phyloP scores from a whole-genome alignment of 64 coral and sea anemone genomes.

The Actinia tenebrosa region DNA sequence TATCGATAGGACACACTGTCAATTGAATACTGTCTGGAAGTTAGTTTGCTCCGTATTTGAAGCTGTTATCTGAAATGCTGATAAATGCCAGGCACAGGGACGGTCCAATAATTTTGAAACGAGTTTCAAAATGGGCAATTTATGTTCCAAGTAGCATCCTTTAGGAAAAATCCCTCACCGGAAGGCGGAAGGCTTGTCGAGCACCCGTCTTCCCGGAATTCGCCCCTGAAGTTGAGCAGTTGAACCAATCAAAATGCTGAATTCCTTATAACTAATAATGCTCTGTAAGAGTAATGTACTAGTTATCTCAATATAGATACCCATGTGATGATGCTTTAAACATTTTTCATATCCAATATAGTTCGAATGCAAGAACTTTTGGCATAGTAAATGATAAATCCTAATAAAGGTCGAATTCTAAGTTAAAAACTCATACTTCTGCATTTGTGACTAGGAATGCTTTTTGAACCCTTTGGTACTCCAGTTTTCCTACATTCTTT shows the following conservation, averaged over 20 bases:
- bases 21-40: too few relatives aligned
- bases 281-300: background rate
- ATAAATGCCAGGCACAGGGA: too few relatives aligned
- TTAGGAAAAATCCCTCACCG: too few relatives aligned
- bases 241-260: background rate
- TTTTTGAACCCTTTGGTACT: background rate
- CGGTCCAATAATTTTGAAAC: too few relatives aligned
- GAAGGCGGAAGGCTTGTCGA: background rate
- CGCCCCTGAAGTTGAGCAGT: background rate
- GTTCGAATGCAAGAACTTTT: background rate
- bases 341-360: background rate
- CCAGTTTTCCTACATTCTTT: slow-evolving; percentile 5
- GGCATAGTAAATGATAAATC: background rate
- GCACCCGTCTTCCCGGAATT: background rate
- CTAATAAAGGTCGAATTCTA: background rate
- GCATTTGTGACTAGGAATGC: background rate
- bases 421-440: background rate
- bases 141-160: too few relatives aligned
- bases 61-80: too few relatives aligned
- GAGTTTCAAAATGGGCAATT: too few relatives aligned
- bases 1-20: too few relatives aligned
- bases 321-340: background rate
- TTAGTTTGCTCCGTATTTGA: too few relatives aligned
- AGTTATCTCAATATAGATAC: background rate
- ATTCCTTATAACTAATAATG: background rate